Evolutionary conservation across 1,140 invertebrate genomes (phyloP), one percentile per base, ranked within the genome.

Genomic region (Antheraea mylitta): DNA sequence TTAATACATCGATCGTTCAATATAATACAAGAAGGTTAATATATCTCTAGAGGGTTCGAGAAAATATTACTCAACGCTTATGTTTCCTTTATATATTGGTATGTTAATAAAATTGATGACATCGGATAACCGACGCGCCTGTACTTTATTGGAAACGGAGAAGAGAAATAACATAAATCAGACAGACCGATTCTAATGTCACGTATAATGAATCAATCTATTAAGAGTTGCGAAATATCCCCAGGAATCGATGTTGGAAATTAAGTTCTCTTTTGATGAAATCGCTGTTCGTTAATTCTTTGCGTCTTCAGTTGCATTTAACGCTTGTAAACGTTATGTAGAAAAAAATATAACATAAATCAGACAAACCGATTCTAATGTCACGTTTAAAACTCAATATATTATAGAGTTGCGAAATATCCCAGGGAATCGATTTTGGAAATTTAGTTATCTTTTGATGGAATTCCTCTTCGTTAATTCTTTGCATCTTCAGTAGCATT

Each of bases 21-120:
- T 53, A 53, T 53, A 16, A 53, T 53, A 0, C 16, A 16, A 53
- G 45, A 6, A 53, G 45, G 45, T 53, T 53, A 53, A 53, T 53
- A 53, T 53, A 53, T 53, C 11, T 53, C 6, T 13, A 6, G 16
- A 53, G 13, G 45, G 16, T 16, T 53, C 45, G 16, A 13, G 16
- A n/a, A 53, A 53, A 53, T 53, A 53, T 53, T 53, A 13, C 11
- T 13, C 10, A 16, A 13, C 13, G 16, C 45, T 53, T 53, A 53
- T 53, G 45, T 53, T 60, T 60, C 59, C 7, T 60, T 30, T 30
- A 60, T 60, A 22, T 6, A 60, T 60, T 30, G 22, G 59, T 60
- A 60, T 60, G 59, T 30, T 60, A 60, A 59, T 59, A 59, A 19
- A 30, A 60, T 60, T 60, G 45, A 53, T 53, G 45, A 53, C 5